phyloP scores from a whole-genome alignment of 1,140 invertebrate species.

The Ooceraea biroi region DNA sequence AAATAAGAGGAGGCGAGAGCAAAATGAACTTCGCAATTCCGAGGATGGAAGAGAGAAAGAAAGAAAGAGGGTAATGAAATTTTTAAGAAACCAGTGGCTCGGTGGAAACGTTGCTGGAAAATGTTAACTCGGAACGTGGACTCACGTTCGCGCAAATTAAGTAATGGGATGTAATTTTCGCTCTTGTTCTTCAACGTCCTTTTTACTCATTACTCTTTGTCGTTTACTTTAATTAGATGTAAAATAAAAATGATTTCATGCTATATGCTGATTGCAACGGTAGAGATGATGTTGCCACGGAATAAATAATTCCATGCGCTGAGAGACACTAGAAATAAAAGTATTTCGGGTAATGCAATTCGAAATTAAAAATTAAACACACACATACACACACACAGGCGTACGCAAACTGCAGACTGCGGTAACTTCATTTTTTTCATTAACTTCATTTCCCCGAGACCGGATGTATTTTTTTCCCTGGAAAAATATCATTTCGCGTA shows the following conservation, averaged over 20 bases:
- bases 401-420: too few species aligned
- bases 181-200: conserved; percentile 31
- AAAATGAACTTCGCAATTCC: not conserved
- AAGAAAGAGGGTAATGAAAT: conserved; percentile 41
- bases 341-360: not conserved
- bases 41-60: not conserved
- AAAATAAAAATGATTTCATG: conserved; percentile 4
- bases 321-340: not conserved
- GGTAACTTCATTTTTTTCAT: too few species aligned
- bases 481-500: too few species aligned
- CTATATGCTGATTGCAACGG: conserved; percentile 1
- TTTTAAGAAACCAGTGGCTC: conserved; percentile 55
- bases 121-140: conserved; percentile 39
- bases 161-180: conserved; percentile 57
- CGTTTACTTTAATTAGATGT: conserved; percentile 41
- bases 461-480: too few species aligned
- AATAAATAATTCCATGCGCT: not conserved
- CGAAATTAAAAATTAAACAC: too few species aligned
- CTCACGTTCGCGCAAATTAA: conserved; percentile 53
- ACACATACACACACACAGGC: too few species aligned
- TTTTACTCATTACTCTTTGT: conserved; percentile 24
- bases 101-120: conserved; percentile 42
- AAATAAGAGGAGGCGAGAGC: conserved; percentile 40
- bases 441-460: too few species aligned
- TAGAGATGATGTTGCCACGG: not conserved